Conservation (phyloP, 2,113 vertebrate genomes). For the Cololabis saira region DNA sequence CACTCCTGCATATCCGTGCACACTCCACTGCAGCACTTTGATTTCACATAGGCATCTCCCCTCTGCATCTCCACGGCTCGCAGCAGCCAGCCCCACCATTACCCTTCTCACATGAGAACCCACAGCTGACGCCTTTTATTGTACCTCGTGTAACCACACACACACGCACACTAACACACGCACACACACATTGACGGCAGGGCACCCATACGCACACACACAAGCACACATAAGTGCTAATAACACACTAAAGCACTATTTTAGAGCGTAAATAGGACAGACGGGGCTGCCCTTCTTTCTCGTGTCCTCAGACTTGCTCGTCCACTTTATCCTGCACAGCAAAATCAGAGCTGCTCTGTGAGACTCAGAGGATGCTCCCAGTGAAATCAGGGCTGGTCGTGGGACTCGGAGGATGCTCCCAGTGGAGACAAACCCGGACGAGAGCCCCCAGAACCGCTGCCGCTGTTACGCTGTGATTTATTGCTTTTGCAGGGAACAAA, state of each 20-base stretch:
- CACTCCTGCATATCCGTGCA: conserved; percentile 68
- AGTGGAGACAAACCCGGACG: conserved; percentile 70
- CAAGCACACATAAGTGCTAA: conserved; percentile 32
- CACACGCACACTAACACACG: conserved; percentile 7
- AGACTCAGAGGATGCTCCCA: too few relatives aligned
- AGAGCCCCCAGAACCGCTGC: conserved; percentile 70
- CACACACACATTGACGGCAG: conserved; percentile 4
- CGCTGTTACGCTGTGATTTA: conserved; percentile 76
- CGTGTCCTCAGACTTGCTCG: conserved; percentile 64
- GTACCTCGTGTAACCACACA: not conserved
- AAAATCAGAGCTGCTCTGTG: too few relatives aligned
- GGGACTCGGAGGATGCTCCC: conserved; percentile 70
- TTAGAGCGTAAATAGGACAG: conserved; percentile 75
- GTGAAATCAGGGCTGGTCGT: conserved; percentile 73
- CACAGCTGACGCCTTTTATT: conserved; percentile 65
- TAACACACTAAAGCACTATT: conserved; percentile 50
- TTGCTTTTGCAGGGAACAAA: conserved; percentile 75
- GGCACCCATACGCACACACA: conserved; percentile 8
- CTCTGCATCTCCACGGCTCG: conserved; percentile 59
- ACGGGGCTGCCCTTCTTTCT: conserved; percentile 76
- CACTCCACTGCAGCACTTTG: conserved; percentile 73
- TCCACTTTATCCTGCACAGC: conserved; percentile 55
- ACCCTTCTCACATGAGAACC: conserved; percentile 74
- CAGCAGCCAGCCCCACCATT: conserved; percentile 65
- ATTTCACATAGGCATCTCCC: conserved; percentile 64